Conservation (phyloP, 2,113 vertebrate genomes). For the Climacteris rufus region DNA sequence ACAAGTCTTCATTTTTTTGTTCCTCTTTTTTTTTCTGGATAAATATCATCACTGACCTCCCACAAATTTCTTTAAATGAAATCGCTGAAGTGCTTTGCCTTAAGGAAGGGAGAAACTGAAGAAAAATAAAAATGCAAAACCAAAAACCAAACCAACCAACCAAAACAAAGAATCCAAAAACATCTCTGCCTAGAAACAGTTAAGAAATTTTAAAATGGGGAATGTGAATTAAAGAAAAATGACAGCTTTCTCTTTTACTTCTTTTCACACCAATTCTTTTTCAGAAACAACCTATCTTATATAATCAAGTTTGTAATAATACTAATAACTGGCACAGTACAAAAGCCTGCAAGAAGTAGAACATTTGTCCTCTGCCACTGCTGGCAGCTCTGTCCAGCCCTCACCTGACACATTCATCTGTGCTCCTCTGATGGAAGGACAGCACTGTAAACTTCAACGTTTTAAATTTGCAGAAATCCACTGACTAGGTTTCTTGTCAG, state of each 20-base stretch:
- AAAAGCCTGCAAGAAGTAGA: background rate
- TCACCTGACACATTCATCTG: accelerated
- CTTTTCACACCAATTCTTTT: background rate
- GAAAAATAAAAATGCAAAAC: background rate
- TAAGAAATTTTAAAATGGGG: background rate
- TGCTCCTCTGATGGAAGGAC: background rate
- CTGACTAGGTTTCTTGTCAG: background rate
- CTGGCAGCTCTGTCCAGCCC: background rate
- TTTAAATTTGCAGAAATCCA: background rate
- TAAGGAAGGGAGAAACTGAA: background rate
- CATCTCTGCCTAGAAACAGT: background rate
- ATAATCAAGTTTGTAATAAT: background rate
- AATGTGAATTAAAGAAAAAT: background rate
- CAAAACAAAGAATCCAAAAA: no score
- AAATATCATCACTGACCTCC: background rate
- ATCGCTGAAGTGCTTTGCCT: background rate
- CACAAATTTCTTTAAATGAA: background rate
- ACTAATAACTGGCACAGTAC: background rate
- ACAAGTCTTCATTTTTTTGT: background rate
- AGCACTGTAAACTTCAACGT: background rate
- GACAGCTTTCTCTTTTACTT: background rate
- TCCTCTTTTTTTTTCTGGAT: background rate
- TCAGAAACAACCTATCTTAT: background rate
- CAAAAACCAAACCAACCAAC: background rate
- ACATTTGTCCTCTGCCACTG: background rate